Evolutionary conservation across 2,113 vertebrate species (phyloP).

Genomic region (Pholis gunnellus): DNA sequence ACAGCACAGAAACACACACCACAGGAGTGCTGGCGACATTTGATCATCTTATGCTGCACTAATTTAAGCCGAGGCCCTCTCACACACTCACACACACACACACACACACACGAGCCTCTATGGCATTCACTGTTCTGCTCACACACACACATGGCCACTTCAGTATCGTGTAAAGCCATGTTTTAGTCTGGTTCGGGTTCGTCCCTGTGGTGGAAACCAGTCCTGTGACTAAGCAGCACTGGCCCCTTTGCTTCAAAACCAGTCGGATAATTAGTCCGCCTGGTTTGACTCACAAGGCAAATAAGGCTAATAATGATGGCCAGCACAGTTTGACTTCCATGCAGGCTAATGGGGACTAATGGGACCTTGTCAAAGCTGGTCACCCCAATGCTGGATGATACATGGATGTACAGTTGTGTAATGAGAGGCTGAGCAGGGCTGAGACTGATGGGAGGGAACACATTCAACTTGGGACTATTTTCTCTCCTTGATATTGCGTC

Average conservation of each 20-base stretch:
- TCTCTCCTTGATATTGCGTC: neutral
- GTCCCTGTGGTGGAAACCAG: constrained; percentile 18
- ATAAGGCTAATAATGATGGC: constrained; percentile 23
- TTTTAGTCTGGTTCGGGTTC: constrained; percentile 13
- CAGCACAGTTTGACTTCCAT: neutral
- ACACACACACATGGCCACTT: constrained; percentile 43
- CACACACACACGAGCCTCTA: neutral
- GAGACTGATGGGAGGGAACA: neutral
- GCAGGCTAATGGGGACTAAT: neutral
- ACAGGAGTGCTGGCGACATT: constrained; percentile 47
- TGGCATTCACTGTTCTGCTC: neutral
- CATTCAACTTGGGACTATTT: neutral
- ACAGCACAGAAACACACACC: constrained; percentile 25
- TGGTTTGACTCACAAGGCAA: constrained; percentile 1
- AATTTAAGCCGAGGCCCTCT: constrained; percentile 59
- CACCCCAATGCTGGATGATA: constrained; percentile 15
- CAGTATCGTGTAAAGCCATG: constrained; percentile 10
- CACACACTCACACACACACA: neutral
- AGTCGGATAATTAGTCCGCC: neutral
- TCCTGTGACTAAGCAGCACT: constrained; percentile 14
- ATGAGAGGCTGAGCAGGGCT: neutral
- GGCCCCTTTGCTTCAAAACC: neutral
- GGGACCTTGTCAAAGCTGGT: constrained; percentile 29
- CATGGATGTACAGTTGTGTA: neutral
- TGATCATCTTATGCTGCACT: constrained; percentile 66